These are phyloP conservation scores for Passerina amoena DNA, from an alignment of 2,113 vertebrate species.

Conservation along the genomic window DNA sequence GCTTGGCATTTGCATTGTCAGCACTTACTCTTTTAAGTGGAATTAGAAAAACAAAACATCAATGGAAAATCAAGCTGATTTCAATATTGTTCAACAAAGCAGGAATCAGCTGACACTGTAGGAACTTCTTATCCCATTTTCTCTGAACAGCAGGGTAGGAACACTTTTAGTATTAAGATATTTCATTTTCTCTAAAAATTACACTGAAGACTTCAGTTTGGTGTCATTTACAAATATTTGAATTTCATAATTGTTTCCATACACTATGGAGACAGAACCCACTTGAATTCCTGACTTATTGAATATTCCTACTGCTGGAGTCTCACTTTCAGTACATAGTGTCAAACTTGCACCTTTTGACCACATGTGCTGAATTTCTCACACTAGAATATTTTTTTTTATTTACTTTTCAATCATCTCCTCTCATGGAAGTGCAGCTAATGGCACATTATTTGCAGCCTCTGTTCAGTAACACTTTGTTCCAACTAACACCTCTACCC, in stretches of 20 bases:
- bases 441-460: not conserved
- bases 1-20: constrained; percentile 31
- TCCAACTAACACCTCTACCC: constrained; percentile 12
- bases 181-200: constrained; percentile 25
- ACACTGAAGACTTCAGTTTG: not conserved
- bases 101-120: constrained; percentile 52
- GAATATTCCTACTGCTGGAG: not conserved
- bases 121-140: constrained; percentile 54
- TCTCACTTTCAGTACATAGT: not conserved
- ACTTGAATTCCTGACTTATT: not conserved
- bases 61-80: constrained; percentile 65
- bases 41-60: constrained; percentile 64
- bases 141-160: constrained; percentile 24
- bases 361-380: not conserved
- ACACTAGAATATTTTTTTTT: not conserved
- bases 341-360: not conserved
- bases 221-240: constrained; percentile 2
- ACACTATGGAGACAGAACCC: not conserved
- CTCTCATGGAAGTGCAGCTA: not conserved
- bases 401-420: constrained; percentile 21
- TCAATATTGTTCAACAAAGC: constrained; percentile 60
- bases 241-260: constrained; percentile 1
- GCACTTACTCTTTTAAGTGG: constrained; percentile 37
- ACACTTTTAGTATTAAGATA: not conserved
- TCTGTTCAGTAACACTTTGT: not conserved